phyloP scores from a whole-genome alignment of 2,113 vertebrate genomes.

The Salminus brasiliensis region DNA sequence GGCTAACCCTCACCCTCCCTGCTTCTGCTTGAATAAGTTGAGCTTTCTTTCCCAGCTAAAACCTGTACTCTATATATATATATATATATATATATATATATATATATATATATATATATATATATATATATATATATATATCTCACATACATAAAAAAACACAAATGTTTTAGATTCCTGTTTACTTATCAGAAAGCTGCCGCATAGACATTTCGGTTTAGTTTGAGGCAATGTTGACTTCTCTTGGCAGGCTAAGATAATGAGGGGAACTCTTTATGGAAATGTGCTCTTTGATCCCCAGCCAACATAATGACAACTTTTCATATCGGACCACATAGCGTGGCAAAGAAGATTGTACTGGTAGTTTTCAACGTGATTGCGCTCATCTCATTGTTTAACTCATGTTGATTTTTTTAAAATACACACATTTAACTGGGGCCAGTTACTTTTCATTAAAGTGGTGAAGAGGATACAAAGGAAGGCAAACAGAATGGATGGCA shows the following conservation, averaged over 20 bases:
- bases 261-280: conserved; percentile 3
- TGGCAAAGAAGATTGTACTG: background rate
- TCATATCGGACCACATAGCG: conserved; percentile 12
- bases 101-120: too few relatives aligned
- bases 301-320: conserved; percentile 14
- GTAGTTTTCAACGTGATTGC: background rate
- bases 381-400: background rate
- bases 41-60: background rate
- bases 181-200: conserved; percentile 9
- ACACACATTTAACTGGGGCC: background rate
- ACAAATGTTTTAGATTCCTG: conserved; percentile 24
- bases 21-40: background rate
- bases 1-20: conserved; percentile 27
- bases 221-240: conserved; percentile 12
- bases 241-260: conserved; percentile 30
- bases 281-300: conserved; percentile 18
- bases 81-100: too few relatives aligned
- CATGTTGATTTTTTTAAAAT: background rate
- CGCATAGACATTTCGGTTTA: background rate
- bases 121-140: too few relatives aligned
- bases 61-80: too few relatives aligned
- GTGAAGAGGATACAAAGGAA: background rate
- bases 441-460: background rate
- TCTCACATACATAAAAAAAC: too few relatives aligned
- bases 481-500: background rate